Base-by-base conservation (phyloP, 2,797 vertebrate species). In the Argya squamiceps region DNA sequence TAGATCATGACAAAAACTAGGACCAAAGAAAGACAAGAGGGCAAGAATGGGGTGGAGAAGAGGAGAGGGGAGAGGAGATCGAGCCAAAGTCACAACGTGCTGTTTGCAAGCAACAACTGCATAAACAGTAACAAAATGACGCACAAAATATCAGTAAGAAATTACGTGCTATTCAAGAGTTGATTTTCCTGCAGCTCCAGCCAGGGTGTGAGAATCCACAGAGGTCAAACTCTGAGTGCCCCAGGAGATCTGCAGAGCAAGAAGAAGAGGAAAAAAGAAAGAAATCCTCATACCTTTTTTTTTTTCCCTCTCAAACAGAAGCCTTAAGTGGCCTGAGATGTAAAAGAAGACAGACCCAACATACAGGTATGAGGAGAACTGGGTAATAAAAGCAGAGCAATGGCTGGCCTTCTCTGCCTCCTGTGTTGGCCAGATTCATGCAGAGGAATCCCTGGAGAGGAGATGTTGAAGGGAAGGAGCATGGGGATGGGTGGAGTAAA, bases 401-500 rank as follows among this genome's bases (percentile, higher is more conserved):
- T 62, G 46, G 10, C 30, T 92, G 46, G 65, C n/a, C 81, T 94
- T 75, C 37, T 73, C 13, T 36, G 60, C 55, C 74, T 84, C 70
- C 59, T 43, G 19, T 49, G 47, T 30, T 93, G 88, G 83, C 85
- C 24, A 37, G 59, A 49, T 47, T 82, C 52, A 21, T 32, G 32
- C 47, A 32, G 67, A 73, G 56, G 47, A 78, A 63, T 93, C 86
- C 92, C 92, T 79, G 55, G 93, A 95, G 93, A 89, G 81, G 68
- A 80, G 76, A 56, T 32, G 47, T 56, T 78, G 82, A 95, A 93
- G 58, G 92, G 43, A 95, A 91, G 50, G 43, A 96, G 75, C 36
- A 47, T 16, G 58, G 62, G 77, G 43, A 63, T 62, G 93, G 87
- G 93, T 93, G 93, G 84, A 75, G 92, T 68, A 83, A 88, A 75